Percentiles rank a stretch among this genome's conserved stretches.
phyloP scores from a whole-genome alignment of 2,888 invertebrate genomes.

The Lutraria lutraria region DNA sequence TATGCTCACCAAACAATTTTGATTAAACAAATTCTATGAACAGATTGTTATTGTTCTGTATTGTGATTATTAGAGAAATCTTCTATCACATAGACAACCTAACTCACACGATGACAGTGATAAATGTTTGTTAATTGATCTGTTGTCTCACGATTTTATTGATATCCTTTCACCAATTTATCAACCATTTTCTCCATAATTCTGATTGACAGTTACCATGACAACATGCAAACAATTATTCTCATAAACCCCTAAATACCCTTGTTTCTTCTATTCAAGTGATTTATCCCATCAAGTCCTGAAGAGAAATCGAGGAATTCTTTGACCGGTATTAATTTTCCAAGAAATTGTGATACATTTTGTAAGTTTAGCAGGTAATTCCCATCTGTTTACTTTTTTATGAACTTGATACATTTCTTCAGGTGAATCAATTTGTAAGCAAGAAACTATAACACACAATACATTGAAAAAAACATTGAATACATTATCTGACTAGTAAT shows the following conservation, averaged over 20 bases:
- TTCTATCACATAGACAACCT: neutral
- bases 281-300: constrained; percentile 6
- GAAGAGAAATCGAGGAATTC: constrained; percentile 24
- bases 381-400: neutral
- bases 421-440: too few species aligned
- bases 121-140: constrained; percentile 36
- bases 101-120: neutral
- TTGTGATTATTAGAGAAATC: neutral
- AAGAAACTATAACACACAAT: too few species aligned
- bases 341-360: neutral
- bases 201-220: constrained; percentile 65
- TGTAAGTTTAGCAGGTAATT: neutral
- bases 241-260: constrained; percentile 39
- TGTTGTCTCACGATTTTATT: constrained; percentile 24
- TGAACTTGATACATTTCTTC: neutral
- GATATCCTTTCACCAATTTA: constrained; percentile 28
- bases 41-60: neutral
- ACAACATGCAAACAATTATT: constrained; percentile 47
- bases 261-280: neutral
- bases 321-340: neutral
- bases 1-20: neutral
- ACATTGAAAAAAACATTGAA: too few species aligned
- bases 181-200: constrained; percentile 46
- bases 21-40: neutral
- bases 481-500: too few species aligned